phyloP scores from a whole-genome alignment of 2,113 vertebrate species.

The Pangasianodon hypophthalmus region DNA sequence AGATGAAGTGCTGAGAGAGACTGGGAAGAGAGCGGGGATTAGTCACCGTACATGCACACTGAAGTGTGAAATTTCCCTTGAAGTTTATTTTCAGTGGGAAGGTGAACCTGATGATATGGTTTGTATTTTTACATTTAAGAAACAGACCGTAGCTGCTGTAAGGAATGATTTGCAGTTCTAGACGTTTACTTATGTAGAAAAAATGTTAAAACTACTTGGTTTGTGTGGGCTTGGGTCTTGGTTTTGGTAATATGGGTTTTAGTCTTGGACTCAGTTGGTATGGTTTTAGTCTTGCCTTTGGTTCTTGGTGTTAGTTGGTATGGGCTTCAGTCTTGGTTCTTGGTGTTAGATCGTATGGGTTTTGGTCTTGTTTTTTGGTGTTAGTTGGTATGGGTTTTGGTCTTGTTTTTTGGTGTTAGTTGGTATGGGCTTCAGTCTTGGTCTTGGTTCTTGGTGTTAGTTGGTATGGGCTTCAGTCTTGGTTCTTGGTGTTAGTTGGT shows the following conservation, averaged over 20 bases:
- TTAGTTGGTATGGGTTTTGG: not conserved
- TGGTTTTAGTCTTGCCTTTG: not conserved
- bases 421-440: too few relatives aligned
- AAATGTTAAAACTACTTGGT: not conserved
- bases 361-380: not conserved
- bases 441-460: too few relatives aligned
- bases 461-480: too few relatives aligned
- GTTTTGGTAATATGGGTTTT: not conserved
- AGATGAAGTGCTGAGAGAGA: not conserved
- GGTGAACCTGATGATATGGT: not conserved
- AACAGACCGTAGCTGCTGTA: not conserved
- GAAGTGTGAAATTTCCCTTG: not conserved
- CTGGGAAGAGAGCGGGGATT: not conserved
- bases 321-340: too few relatives aligned
- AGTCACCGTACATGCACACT: not conserved
- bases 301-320: not conserved
- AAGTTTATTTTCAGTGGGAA: not conserved
- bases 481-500: too few relatives aligned
- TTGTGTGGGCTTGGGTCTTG: too few relatives aligned
- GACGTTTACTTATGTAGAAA: not conserved
- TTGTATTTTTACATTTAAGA: not conserved
- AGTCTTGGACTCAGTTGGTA: not conserved
- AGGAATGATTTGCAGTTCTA: not conserved
- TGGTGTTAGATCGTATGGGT: not conserved
- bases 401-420: not conserved